Evolutionary conservation across 37 sponge, comb jelly and placozoan species (phyloP), one percentile per base, ranked within the genome.

Genomic region (Bolinopsis microptera): DNA sequence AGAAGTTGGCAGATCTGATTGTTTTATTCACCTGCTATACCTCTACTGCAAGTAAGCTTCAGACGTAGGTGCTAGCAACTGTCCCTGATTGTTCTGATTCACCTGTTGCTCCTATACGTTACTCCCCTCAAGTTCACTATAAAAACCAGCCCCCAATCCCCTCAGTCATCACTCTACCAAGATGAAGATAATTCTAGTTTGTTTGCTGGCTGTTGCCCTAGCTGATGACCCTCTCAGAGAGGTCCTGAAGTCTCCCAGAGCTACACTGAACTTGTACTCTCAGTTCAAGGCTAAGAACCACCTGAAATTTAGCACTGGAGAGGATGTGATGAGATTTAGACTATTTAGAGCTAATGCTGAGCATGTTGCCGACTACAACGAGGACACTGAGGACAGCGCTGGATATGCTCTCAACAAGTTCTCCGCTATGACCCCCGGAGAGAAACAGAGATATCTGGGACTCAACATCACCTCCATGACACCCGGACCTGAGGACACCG

Each of bases 321-420:
- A 72, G 26, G 75, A 72, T 21, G 26, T n/a, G 31, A 30, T 72
- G 31, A n/a, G 75, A 21, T 72, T 72, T n/a, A n/a, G 75, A 72
- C 13, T 72, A 2, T 72, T 72, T n/a, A 5, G 75, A 28, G 31
- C 31, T 28, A 30, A n/a, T 21, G 75, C 75, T n/a, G 31, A 30
- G 75, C 26, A 72, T n/a, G 75, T 72, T 24, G 75, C 75, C 26
- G 75, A 72, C 75, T 80, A 80, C 82, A 80, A 80, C 82, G 82
- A 80, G 82, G 82, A 80, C 30, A 30, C 22, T 1, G 37, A 31
- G 82, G 82, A 80, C 23, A 35, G 32, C 2, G 82, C 37, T 3
- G 36, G 8, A 3, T 80, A 80, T 37, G 37, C 37, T 8, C 21
- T 80, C 82, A 80, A 80, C 82, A 80, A 80, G 82, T 80, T 80